Evolutionary conservation across 2,113 vertebrate genomes (phyloP).

Genomic region (Calcarius ornatus): DNA sequence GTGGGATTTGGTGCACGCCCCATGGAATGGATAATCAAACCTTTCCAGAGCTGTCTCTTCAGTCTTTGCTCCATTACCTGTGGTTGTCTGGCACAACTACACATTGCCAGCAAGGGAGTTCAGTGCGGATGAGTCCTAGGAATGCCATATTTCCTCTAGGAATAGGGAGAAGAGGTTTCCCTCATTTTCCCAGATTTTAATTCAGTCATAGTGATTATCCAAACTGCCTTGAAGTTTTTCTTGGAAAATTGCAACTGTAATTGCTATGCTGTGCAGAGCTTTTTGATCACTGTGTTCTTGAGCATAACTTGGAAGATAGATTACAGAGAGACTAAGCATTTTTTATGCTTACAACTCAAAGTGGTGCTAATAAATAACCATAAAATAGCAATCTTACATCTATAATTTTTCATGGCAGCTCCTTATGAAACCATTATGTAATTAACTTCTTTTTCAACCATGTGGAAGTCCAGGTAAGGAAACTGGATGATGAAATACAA

Average conservation of each 20-base stretch:
- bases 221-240: not conserved
- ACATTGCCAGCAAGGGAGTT: not conserved
- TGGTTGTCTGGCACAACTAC: not conserved
- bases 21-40: not conserved
- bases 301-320: constrained; percentile 24
- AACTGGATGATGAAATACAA: not conserved
- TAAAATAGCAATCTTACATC: not conserved
- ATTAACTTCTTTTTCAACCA: constrained; percentile 1
- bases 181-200: not conserved
- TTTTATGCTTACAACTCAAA: constrained; percentile 32
- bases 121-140: not conserved
- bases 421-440: constrained; percentile 14
- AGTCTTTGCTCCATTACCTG: not conserved
- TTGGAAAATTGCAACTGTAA: not conserved
- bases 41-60: not conserved
- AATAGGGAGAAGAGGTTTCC: accelerated
- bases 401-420: constrained; percentile 25
- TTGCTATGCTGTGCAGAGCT: not conserved
- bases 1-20: not conserved
- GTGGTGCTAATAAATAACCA: not conserved
- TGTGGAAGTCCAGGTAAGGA: not conserved
- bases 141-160: not conserved
- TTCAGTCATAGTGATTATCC: not conserved
- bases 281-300: constrained; percentile 4
- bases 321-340: not conserved